Evolutionary conservation across 2,888 invertebrate genomes (phyloP).

Genomic region (Habroteleia sp.): DNA sequence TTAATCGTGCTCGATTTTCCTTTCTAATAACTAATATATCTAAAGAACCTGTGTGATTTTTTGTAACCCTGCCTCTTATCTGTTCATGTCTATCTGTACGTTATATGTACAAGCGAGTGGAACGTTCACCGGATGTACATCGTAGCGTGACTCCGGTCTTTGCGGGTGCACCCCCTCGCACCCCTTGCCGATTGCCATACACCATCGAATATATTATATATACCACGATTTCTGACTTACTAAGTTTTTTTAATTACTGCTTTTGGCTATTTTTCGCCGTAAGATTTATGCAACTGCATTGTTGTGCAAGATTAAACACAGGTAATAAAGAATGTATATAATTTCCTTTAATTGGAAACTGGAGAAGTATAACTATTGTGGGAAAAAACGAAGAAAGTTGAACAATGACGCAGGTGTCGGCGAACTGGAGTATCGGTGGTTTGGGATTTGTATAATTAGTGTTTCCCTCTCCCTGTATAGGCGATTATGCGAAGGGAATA

Average conservation of each 20-base stretch:
- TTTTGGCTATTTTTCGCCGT: constrained; percentile 17
- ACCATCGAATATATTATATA: constrained; percentile 52
- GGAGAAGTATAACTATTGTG: constrained; percentile 4
- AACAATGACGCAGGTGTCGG: constrained; percentile 39
- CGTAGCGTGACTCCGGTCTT: constrained; percentile 79
- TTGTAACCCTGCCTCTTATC: constrained; percentile 47
- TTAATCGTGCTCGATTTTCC: constrained; percentile 22
- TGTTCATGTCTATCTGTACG: constrained; percentile 49
- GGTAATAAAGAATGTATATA: constrained; percentile 20
- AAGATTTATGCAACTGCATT: constrained; percentile 17
- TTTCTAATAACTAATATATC: constrained; percentile 45
- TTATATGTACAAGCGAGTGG: constrained; percentile 49
- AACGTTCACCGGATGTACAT: constrained; percentile 75
- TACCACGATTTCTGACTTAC: not conserved
- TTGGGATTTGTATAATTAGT: constrained; percentile 30
- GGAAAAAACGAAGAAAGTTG: constrained; percentile 18
- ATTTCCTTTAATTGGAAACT: constrained; percentile 23
- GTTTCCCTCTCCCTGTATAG: constrained; percentile 8
- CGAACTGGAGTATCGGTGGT: constrained; percentile 13
- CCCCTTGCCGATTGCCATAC: constrained; percentile 55
- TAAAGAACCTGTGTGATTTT: constrained; percentile 50
- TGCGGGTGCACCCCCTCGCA: constrained; percentile 63
- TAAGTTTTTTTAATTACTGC: constrained; percentile 35
- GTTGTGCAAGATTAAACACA: constrained; percentile 31
- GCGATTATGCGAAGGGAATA: not conserved